Conservation (phyloP, 2,113 vertebrate genomes). For the Macrotis lagotis region DNA sequence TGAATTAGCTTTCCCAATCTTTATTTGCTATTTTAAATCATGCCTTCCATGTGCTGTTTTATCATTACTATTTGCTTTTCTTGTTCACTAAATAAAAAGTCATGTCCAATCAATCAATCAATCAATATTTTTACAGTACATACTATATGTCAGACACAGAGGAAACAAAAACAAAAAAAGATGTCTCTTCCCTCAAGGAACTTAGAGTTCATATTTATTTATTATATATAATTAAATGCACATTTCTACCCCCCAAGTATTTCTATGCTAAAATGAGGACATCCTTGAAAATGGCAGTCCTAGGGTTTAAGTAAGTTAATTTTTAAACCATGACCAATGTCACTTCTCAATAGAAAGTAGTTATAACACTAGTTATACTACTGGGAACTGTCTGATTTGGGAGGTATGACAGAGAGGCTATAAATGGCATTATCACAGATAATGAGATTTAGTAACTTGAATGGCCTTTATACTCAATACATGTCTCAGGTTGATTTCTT, state of each 20-base stretch:
- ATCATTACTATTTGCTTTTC: not conserved
- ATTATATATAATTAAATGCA: no score
- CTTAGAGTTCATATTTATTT: no score
- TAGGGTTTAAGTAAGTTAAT: not conserved
- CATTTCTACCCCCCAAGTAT: fast-evolving
- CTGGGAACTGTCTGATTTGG: not conserved
- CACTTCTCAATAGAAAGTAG: not conserved
- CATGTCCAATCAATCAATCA: not conserved
- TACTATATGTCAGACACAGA: not conserved
- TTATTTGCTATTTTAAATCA: not conserved
- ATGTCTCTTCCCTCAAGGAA: not conserved
- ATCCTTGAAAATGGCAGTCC: not conserved
- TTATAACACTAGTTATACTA: not conserved
- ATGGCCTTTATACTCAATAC: not conserved
- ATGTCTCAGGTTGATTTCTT: not conserved
- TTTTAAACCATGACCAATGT: not conserved
- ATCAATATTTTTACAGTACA: not conserved
- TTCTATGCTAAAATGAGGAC: not conserved
- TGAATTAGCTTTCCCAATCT: not conserved
- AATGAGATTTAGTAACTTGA: not conserved
- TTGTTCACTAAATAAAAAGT: not conserved
- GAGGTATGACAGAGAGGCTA: not conserved
- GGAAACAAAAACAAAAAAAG: not conserved
- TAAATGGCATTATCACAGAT: not conserved
- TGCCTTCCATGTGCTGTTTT: not conserved